phyloP scores from a whole-genome alignment of 1,140 invertebrate genomes.

The Leptinotarsa undecemlineata region DNA sequence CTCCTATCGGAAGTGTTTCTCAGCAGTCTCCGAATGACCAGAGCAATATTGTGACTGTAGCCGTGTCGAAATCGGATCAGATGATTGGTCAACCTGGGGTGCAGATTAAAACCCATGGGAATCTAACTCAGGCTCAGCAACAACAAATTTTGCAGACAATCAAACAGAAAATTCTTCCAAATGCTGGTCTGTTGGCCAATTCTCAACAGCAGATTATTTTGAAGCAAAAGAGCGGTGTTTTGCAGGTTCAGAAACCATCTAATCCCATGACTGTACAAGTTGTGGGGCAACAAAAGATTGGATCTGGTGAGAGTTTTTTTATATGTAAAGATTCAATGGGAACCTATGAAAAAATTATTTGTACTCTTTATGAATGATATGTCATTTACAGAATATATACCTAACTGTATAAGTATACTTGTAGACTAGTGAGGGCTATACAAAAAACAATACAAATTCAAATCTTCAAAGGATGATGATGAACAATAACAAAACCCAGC shows the following conservation, averaged over 20 bases:
- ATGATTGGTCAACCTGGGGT: conserved; percentile 36
- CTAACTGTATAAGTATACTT: too few species aligned
- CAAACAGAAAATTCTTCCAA: conserved; percentile 52
- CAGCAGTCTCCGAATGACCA: conserved; percentile 2
- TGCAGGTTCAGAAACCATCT: conserved; percentile 47
- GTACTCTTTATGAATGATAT: too few species aligned
- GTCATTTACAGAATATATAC: too few species aligned
- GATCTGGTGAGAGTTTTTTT: conserved; percentile 11
- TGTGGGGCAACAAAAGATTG: conserved; percentile 26
- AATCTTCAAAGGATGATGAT: too few species aligned
- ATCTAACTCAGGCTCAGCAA: conserved; percentile 56
- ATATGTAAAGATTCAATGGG: too few species aligned
- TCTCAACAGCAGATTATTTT: conserved; percentile 49
- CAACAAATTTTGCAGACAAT: conserved; percentile 58
- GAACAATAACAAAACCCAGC: too few species aligned
- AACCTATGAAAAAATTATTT: too few species aligned
- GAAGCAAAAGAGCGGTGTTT: conserved; percentile 46
- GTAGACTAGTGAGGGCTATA: too few species aligned
- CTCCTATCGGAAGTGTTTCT: conserved; percentile 5
- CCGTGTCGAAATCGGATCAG: conserved; percentile 31
- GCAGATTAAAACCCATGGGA: conserved; percentile 46
- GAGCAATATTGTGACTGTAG: conserved; percentile 26
- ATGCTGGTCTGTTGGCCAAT: conserved; percentile 43
- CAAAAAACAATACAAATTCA: too few species aligned
- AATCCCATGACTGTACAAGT: conserved; percentile 15